Evolutionary conservation across 2,888 invertebrate species (phyloP).

Genomic region (Bruchidius siliquastri): DNA sequence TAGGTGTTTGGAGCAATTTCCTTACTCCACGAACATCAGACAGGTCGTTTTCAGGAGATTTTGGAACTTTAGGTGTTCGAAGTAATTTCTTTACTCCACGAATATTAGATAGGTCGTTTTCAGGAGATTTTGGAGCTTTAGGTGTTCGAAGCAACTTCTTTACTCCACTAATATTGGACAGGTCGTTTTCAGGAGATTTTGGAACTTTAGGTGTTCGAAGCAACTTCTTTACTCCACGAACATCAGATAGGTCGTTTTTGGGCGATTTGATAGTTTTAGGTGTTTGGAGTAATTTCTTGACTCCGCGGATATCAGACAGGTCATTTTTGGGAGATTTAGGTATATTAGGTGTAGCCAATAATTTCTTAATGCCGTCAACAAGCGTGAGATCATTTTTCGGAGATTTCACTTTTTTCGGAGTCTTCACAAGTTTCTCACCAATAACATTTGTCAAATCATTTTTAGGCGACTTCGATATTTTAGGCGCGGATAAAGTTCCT

Average conservation of each 20-base stretch:
- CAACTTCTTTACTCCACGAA: conserved; percentile 16
- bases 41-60: conserved; percentile 18
- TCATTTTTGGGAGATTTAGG: conserved; percentile 11
- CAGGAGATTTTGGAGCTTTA: conserved; percentile 17
- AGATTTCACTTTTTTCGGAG: conserved; percentile 1
- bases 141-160: conserved; percentile 28
- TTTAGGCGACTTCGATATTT: background rate
- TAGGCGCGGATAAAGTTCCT: too few species aligned
- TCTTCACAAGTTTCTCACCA: conserved; percentile 1
- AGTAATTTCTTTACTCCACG: conserved; percentile 19
- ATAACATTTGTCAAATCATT: background rate
- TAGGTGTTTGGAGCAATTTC: conserved; percentile 19
- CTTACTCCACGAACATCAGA: conserved; percentile 15
- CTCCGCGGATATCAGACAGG: conserved; percentile 22
- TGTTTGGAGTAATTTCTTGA: conserved; percentile 19
- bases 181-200: conserved; percentile 28
- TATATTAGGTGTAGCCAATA: background rate
- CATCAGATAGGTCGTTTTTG: conserved; percentile 15
- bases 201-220: conserved; percentile 19
- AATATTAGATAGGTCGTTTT: conserved; percentile 21
- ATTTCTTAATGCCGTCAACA: background rate
- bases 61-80: conserved; percentile 19
- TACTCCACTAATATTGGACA: conserved; percentile 26
- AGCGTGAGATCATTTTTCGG: conserved; percentile 8
- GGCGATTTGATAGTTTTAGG: conserved; percentile 18